Evolutionary conservation across 2,113 vertebrate genomes (phyloP).

Genomic region (Myrmecobius fasciatus): DNA sequence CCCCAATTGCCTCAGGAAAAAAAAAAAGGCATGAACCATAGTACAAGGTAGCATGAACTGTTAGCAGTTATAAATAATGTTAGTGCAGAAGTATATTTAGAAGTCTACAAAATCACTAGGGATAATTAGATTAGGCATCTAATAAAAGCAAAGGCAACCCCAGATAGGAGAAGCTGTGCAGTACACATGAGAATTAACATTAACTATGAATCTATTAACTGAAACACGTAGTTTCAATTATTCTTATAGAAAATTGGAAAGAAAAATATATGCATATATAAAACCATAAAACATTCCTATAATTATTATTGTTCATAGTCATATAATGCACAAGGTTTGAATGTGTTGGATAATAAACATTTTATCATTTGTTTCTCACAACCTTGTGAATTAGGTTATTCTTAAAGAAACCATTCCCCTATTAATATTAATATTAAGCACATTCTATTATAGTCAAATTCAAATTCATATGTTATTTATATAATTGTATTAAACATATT

Average conservation of each 20-base stretch:
- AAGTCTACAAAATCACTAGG: neutral
- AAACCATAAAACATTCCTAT: neutral
- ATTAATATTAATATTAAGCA: neutral
- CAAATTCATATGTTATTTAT: neutral
- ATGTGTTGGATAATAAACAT: neutral
- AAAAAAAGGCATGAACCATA: neutral
- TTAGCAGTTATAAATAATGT: neutral
- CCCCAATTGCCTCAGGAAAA: no score
- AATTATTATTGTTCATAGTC: neutral
- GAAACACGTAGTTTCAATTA: neutral
- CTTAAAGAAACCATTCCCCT: neutral
- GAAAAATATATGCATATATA: neutral
- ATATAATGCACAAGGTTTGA: neutral
- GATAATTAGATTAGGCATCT: no score
- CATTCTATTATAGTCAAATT: neutral
- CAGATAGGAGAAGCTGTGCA: neutral
- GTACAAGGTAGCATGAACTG: neutral
- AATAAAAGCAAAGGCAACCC: neutral
- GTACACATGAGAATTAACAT: neutral
- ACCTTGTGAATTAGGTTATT: neutral
- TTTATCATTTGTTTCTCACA: neutral
- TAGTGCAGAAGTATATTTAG: neutral
- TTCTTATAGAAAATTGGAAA: neutral
- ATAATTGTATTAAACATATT: constrained; percentile 12
- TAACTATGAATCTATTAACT: neutral